Conservation (phyloP, 64 coral and sea anemone genomes). For the Astreopora myriophthalma region DNA sequence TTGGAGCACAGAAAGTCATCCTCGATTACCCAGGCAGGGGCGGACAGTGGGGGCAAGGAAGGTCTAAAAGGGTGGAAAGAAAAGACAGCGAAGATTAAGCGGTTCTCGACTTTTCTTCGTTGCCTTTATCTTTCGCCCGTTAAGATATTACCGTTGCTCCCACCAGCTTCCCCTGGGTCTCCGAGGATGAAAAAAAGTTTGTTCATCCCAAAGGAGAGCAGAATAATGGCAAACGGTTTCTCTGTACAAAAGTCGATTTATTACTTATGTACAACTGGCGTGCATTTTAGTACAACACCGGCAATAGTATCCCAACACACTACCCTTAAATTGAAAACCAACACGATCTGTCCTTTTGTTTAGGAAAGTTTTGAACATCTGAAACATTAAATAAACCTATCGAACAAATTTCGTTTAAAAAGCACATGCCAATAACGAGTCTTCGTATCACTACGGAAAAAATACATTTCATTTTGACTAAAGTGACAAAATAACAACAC, state of each 20-base stretch:
- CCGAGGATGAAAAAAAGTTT: too few species aligned
- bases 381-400: neutral
- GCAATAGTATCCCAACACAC: neutral
- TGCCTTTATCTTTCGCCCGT: too few species aligned
- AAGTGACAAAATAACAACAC: neutral
- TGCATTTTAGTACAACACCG: neutral
- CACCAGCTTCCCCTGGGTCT: too few species aligned
- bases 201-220: too few species aligned
- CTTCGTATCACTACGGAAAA: neutral
- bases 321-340: neutral
- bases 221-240: neutral
- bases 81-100: too few species aligned
- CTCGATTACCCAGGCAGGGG: too few species aligned
- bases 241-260: slow-evolving; percentile 14
- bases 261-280: neutral
- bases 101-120: too few species aligned
- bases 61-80: too few species aligned
- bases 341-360: neutral
- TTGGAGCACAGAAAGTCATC: too few species aligned
- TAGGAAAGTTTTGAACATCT: neutral
- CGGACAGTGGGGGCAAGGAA: too few species aligned
- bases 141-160: too few species aligned
- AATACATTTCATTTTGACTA: neutral
- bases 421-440: neutral
- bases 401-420: neutral